Evolutionary conservation across 2,797 vertebrate genomes (phyloP), one percentile per base, ranked within the genome.

Genomic region (Ambastaia sidthimunki): DNA sequence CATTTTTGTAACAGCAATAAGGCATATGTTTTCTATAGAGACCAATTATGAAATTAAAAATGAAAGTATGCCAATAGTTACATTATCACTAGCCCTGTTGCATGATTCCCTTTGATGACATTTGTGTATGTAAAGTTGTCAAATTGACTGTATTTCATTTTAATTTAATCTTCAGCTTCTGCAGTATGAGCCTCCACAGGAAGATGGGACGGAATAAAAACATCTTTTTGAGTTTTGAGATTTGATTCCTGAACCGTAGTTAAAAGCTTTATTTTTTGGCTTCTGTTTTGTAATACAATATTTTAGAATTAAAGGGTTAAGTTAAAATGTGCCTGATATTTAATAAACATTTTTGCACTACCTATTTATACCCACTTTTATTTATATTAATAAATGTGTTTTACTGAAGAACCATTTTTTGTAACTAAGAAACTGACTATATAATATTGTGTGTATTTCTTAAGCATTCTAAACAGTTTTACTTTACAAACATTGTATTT

Each of bases 161-260:
- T 62, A 59, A 41, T 57, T 19, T 83, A 0, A 34, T 41, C 71
- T 87, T 37, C 93, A 99, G 97, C 93, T 99, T 90, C 90, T 94
- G 94, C 96, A 96, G 86, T 95, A 95, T 80, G 96, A 99, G 91
- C 90, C 93, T 59, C 87, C 92, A 83, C 95, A 96, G 0, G 96
- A 96, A 79, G 94, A 93, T 87, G 90, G 87, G 65, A 88, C 91
- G 37, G 94, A 96, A 28, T 83, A 82, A 87, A 83, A 3, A 50
- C 1, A 18, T 47, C 31, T 67, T 48, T n/a, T 19, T 5, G 13
- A 28, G 57, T 60, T 60, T 28, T 28, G 57, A 65, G 0, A 52
- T 21, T 18, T 37, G 3, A 7, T 37, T 25, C 25, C 31, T 54
- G 54, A 5, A 41, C 74, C 4, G 66, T 15, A 41, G 12, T 3